Conservation (phyloP, 2,888 invertebrate genomes). For the Macrosiphum euphorbiae region DNA sequence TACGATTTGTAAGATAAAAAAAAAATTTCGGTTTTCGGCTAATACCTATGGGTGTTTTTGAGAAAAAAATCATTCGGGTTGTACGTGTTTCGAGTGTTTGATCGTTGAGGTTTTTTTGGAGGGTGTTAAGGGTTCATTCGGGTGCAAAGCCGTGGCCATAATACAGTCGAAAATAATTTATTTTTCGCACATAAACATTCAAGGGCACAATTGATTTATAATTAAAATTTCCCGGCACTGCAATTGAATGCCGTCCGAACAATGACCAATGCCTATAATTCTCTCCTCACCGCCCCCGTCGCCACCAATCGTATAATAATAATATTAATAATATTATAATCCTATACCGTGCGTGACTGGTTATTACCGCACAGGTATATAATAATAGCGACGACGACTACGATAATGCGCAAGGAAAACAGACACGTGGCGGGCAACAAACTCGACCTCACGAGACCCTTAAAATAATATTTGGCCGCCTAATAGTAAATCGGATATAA, state of each 20-base stretch:
- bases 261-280: background rate
- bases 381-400: no score
- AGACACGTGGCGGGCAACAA: no score
- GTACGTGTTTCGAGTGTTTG: background rate
- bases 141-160: background rate
- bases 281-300: background rate
- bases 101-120: background rate
- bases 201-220: background rate
- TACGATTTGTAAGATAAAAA: background rate
- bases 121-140: background rate
- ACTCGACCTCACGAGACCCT: constrained; percentile 64
- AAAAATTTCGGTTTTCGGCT: background rate
- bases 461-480: constrained; percentile 20
- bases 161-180: background rate
- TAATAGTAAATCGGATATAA: constrained; percentile 18
- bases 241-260: background rate
- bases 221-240: background rate
- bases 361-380: background rate
- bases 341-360: background rate
- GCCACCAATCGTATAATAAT: background rate
- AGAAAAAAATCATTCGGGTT: background rate
- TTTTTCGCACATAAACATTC: background rate
- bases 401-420: background rate
- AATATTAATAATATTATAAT: background rate
- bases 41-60: background rate